Base-by-base conservation (phyloP, 2,888 invertebrate genomes). In the Hydriomena furcata region DNA sequence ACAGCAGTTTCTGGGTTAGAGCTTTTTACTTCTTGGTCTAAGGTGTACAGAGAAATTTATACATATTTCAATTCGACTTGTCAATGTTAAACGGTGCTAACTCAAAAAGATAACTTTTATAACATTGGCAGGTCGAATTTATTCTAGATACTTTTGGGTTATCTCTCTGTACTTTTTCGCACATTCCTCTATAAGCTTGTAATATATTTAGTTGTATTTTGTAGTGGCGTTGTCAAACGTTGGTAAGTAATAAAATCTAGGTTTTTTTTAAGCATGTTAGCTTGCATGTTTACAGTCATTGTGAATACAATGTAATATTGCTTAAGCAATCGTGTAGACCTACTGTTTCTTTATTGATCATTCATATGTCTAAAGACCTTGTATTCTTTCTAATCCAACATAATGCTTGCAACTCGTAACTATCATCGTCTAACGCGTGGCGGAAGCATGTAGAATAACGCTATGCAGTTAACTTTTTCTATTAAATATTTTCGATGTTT, bases 151-250 rank as follows among this genome's bases (percentile, higher is more conserved):
- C 1, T 57, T 60, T 62, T 65, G 13, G 58, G 51, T 35, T 43
- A 36, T 25, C 5, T 25, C 13, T 30, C 8, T 49, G 44, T 35
- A 73, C 82, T 84, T 82, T 89, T 88, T 89, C 89, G 89, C 88
- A 89, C 89, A 89, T 89, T 87, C 77, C 84, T 87, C 86, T 83
- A 31, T 2, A 48, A 31, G 52, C 52, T 52, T 48, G 32, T 27
- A 50, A 32, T 44, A 35, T 46, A n/a, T 46, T 42, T 53, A 48
- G 13, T 42, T 53, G 37, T 48, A 42, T 34, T 37, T 37, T 30
- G 34, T 52, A 52, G 30, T n/a, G 31, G 17, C 13, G 25, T 12
- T 42, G 34, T 38, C 43, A 13, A 12, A 34, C 6, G 10, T 5
- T 44, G 46, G 52, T 52, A 47, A 52, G 52, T 49, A 42, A 13